Percentiles rank a stretch among this genome's conserved stretches.
phyloP scores from a whole-genome alignment of 2,797 vertebrate genomes.

The Perodicticus potto region DNA sequence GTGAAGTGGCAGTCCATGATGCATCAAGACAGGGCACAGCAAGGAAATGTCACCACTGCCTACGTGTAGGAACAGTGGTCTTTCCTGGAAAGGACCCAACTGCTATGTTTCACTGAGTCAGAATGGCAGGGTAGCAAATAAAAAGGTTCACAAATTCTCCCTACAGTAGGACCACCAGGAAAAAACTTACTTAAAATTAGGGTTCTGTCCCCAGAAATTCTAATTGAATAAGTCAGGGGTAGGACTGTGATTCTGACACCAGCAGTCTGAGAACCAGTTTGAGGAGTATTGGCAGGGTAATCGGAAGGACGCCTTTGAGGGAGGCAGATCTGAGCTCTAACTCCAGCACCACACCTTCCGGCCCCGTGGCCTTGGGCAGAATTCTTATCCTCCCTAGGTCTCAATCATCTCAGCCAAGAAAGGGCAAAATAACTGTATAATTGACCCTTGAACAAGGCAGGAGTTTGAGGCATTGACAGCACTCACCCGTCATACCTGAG shows the following conservation, averaged over 20 bases:
- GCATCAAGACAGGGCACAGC: not conserved
- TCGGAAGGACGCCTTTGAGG: not conserved
- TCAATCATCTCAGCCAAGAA: rapidly evolving
- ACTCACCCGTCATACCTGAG: not conserved
- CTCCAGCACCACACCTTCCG: not conserved
- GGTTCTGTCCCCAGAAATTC: not conserved
- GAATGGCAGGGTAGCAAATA: rapidly evolving
- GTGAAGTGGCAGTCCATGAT: not conserved
- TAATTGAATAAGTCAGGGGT: rapidly evolving
- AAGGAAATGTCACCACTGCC: not conserved
- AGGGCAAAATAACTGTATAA: rapidly evolving
- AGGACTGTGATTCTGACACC: not conserved
- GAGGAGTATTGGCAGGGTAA: not conserved
- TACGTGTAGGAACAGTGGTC: rapidly evolving
- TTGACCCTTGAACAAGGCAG: not conserved
- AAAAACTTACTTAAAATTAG: not conserved
- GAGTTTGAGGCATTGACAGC: too few species aligned
- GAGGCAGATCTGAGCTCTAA: not conserved
- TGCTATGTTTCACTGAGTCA: not conserved
- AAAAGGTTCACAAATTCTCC: not conserved
- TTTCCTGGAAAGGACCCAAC: not conserved
- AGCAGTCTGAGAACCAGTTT: not conserved
- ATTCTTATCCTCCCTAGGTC: not conserved
- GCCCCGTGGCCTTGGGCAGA: not conserved
- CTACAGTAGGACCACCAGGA: rapidly evolving